A percentile compares a stretch with the other conserved stretches of the same genome.
phyloP scores from a whole-genome alignment of 1,140 invertebrate genomes.

The Ceratosolen solmsi region DNA sequence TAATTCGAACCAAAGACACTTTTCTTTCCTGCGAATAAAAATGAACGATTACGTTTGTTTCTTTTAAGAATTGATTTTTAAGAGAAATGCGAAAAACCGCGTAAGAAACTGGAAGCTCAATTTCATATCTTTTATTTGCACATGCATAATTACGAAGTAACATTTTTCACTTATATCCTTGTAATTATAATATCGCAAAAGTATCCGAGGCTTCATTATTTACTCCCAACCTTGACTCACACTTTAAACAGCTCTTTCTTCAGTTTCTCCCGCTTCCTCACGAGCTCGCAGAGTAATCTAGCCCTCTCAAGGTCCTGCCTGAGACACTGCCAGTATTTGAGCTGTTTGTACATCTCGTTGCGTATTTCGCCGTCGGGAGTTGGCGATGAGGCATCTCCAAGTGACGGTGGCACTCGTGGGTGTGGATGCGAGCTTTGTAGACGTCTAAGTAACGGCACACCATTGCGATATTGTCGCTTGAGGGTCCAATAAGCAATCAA shows the following conservation, averaged over 20 bases:
- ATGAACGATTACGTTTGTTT: too few species aligned
- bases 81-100: too few species aligned
- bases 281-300: constrained; percentile 92
- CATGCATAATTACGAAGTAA: too few species aligned
- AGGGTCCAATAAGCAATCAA: constrained; percentile 95
- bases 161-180: too few species aligned
- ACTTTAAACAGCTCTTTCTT: constrained; percentile 91
- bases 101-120: too few species aligned
- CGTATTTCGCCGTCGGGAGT: constrained; percentile 73
- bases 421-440: constrained; percentile 83
- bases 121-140: too few species aligned
- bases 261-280: constrained; percentile 94
- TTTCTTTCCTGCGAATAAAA: constrained; percentile 77
- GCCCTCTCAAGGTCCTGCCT: constrained; percentile 95
- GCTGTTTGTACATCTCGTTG: constrained; percentile 85
- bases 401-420: constrained; percentile 72
- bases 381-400: constrained; percentile 66
- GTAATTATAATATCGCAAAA: too few species aligned
- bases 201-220: too few species aligned
- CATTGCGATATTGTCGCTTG: constrained; percentile 95
- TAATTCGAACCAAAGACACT: constrained; percentile 85
- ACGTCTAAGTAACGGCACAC: constrained; percentile 92
- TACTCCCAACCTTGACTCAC: constrained; percentile 64
- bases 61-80: too few species aligned
- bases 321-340: constrained; percentile 96